Evolutionary conservation across 2,797 vertebrate species (phyloP).

Genomic region (Pteronotus mesoamericanus): DNA sequence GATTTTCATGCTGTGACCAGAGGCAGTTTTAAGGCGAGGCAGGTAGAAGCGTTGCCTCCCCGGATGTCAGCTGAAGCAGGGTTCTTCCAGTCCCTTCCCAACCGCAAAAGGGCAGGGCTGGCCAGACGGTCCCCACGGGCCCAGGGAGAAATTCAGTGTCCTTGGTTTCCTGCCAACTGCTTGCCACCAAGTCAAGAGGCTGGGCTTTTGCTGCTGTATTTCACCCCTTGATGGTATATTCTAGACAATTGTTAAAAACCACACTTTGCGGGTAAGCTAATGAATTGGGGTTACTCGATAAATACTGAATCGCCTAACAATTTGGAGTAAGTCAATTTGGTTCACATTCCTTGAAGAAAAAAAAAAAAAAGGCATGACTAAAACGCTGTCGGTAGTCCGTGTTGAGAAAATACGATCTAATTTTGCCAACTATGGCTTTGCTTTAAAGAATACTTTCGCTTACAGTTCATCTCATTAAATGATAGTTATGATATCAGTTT

Average conservation of each 20-base stretch:
- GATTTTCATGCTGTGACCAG: neutral
- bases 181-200: constrained; percentile 26
- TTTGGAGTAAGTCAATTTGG: neutral
- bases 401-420: neutral
- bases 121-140: neutral
- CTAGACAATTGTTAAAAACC: constrained; percentile 29
- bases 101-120: constrained; percentile 9
- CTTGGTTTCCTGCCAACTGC: neutral
- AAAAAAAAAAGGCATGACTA: neutral
- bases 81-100: neutral
- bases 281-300: constrained; percentile 26
- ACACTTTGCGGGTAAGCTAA: constrained; percentile 30
- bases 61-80: constrained; percentile 3
- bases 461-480: neutral
- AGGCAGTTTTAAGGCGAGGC: neutral
- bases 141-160: neutral
- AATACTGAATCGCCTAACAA: neutral
- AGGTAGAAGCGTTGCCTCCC: neutral
- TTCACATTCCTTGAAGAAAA: constrained; percentile 8
- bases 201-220: constrained; percentile 24
- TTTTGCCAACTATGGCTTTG: neutral
- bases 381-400: neutral
- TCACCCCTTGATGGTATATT: constrained; percentile 12
- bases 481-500: neutral
- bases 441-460: constrained; percentile 29